Evolutionary conservation across 2,113 vertebrate species (phyloP).

Genomic region (Oceanodroma tethys): DNA sequence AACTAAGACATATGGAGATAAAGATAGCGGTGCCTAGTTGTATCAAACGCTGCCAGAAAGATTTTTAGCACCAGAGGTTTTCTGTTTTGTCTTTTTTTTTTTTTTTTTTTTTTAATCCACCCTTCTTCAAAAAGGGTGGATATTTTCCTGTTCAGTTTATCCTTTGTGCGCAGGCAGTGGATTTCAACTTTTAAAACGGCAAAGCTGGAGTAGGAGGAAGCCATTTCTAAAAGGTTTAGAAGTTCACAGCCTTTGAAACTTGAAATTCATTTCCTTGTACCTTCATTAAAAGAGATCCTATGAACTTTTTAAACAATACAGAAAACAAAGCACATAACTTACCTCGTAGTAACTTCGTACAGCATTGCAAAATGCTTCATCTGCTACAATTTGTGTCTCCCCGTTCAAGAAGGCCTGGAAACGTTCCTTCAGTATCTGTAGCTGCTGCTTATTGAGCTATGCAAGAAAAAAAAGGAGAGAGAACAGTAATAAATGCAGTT

Average conservation of each 20-base stretch:
- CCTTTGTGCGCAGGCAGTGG: constrained; percentile 15
- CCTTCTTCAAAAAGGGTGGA: neutral
- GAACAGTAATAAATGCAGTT: neutral
- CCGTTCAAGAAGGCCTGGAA: constrained; percentile 93
- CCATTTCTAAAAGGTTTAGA: neutral
- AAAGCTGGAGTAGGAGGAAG: neutral
- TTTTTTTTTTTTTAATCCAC: neutral
- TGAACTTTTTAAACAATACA: neutral
- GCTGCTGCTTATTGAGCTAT: constrained; percentile 94
- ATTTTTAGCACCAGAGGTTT: neutral
- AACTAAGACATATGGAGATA: constrained; percentile 17
- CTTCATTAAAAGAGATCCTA: neutral
- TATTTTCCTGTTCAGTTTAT: constrained; percentile 52
- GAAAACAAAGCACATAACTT: constrained; percentile 50
- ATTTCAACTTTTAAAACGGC: constrained; percentile 36
- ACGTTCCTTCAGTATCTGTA: constrained; percentile 87
- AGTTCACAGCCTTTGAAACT: neutral
- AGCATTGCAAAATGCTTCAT: constrained; percentile 97
- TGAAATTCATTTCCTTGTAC: neutral
- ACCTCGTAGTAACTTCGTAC: constrained; percentile 94
- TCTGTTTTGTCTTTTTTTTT: neutral
- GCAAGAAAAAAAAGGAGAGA: neutral
- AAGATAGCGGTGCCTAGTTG: constrained; percentile 22
- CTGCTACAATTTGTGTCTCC: constrained; percentile 91
- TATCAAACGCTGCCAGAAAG: constrained; percentile 37